Evolutionary conservation across 2,113 vertebrate species (phyloP).

Genomic region (Cacatua alba): DNA sequence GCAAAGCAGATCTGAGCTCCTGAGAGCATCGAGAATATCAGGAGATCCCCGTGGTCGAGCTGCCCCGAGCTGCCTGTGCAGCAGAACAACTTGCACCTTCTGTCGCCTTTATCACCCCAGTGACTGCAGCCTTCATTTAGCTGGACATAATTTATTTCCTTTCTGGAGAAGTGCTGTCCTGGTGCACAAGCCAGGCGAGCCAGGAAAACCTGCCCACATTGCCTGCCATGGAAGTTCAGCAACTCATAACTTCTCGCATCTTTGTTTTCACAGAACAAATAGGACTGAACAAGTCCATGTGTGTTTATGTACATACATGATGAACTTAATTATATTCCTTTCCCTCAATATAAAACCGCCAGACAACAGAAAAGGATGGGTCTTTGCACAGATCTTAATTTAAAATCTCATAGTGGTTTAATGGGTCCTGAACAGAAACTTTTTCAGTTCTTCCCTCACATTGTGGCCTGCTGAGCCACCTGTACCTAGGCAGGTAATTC

Average conservation of each 20-base stretch:
- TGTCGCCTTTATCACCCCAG: neutral
- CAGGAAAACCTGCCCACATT: neutral
- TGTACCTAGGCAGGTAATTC: neutral
- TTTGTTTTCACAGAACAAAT: neutral
- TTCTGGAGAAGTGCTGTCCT: neutral
- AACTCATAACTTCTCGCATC: rapidly evolving
- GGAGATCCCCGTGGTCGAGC: neutral
- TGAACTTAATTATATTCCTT: neutral
- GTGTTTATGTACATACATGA: neutral
- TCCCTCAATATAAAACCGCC: neutral
- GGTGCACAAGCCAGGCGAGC: neutral
- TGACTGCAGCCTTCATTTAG: neutral
- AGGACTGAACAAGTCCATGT: neutral
- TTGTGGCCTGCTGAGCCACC: neutral
- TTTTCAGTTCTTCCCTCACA: neutral
- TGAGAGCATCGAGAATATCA: neutral
- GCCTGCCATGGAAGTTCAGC: neutral
- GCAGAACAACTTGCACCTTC: neutral
- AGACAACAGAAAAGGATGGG: neutral
- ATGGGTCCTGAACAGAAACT: neutral
- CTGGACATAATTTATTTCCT: neutral
- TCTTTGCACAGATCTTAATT: neutral
- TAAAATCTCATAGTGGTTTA: neutral
- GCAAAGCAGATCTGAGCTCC: neutral
- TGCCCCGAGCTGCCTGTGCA: rapidly evolving